Base-by-base conservation (phyloP, 2,113 vertebrate genomes). In the Crotalus tigris region DNA sequence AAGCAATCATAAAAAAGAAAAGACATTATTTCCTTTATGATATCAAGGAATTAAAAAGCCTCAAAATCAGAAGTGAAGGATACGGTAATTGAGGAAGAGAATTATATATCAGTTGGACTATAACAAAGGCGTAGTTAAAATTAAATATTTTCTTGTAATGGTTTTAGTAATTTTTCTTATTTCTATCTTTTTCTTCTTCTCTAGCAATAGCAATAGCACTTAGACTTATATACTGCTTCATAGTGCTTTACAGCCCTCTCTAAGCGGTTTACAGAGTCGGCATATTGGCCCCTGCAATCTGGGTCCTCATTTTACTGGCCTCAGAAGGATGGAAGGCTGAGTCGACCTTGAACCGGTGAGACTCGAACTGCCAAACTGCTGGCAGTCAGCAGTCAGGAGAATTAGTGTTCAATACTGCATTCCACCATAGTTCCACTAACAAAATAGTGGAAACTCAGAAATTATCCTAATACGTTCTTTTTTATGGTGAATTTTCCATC, bases 21-120 rank as follows among this genome's bases (percentile, higher is more conserved):
- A 75, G 2, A 1, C n/a, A 75, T 19, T 12, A 26, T 23, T 64
- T 51, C 29, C 51, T 93, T 26, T 92, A 11, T 69, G 91, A 93
- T 53, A n/a, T 90, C 64, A 92, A 94, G 64, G 87, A 93, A 94
- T 92, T 85, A 92, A n/a, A 88, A 55, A 55, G 89, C 91, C 87
- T 87, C 46, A 92, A 33, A 93, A 91, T 64, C 90, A 93, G 0
- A 0, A 85, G 39, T 23, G 55, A 19, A 75, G 4, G 3, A 54
- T 3, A 29, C 26, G 33, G 7, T 23, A 53, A 75, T 21, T n/a
- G 89, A 53, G 3, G 12, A 57, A 13, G 29, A 55, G 4, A 89
- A 11, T 9, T 10, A 10, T 9, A 1, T 5, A 15, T 12, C 19
- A 19, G 19, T 5, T 10, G 1, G 12, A 13, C 53, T 89, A 46